Percentiles rank a stretch among this genome's conserved stretches.
Evolutionary conservation across 2,797 vertebrate species (phyloP).

Genomic region (Acipenser ruthenus): DNA sequence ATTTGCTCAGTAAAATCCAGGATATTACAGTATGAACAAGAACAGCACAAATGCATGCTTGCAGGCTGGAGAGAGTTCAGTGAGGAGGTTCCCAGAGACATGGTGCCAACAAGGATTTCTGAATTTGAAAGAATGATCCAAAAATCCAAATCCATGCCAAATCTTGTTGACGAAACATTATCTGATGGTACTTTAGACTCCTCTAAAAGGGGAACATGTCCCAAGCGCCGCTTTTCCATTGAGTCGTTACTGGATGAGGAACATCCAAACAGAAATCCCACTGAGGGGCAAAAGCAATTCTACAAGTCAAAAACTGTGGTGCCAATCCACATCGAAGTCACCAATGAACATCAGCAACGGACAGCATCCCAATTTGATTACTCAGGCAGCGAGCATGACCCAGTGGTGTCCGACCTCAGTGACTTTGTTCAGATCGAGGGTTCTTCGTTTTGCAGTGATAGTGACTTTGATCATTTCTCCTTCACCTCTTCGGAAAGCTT

Average conservation of each 20-base stretch:
- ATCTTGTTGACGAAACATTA: slow-evolving; percentile 78
- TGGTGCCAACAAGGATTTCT: slow-evolving; percentile 89
- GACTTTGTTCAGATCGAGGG: slow-evolving; percentile 92
- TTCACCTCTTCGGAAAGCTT: slow-evolving; percentile 94
- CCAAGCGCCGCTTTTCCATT: slow-evolving; percentile 84
- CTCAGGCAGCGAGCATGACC: slow-evolving; percentile 90
- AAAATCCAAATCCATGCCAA: slow-evolving; percentile 97
- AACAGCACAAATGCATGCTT: slow-evolving; percentile 65
- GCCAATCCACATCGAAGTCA: slow-evolving; percentile 69
- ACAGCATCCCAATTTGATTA: slow-evolving; percentile 57
- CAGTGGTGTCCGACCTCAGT: slow-evolving; percentile 85
- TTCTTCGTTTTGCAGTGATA: slow-evolving; percentile 96
- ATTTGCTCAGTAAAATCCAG: slow-evolving; percentile 93
- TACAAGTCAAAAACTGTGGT: slow-evolving; percentile 50
- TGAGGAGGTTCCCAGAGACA: slow-evolving; percentile 80
- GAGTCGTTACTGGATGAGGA: slow-evolving; percentile 92
- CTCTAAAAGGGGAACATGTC: slow-evolving; percentile 70
- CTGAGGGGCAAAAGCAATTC: slow-evolving; percentile 65
- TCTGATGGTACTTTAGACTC: slow-evolving; percentile 72
- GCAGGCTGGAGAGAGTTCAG: slow-evolving; percentile 71
- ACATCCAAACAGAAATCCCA: slow-evolving; percentile 58
- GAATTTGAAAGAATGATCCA: slow-evolving; percentile 89
- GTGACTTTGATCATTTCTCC: slow-evolving; percentile 92
- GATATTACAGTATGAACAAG: slow-evolving; percentile 83
- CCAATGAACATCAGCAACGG: slow-evolving; percentile 56